These are phyloP conservation scores for Acleris literana DNA, from an alignment of 2,888 invertebrate genomes.

Conservation along the genomic window DNA sequence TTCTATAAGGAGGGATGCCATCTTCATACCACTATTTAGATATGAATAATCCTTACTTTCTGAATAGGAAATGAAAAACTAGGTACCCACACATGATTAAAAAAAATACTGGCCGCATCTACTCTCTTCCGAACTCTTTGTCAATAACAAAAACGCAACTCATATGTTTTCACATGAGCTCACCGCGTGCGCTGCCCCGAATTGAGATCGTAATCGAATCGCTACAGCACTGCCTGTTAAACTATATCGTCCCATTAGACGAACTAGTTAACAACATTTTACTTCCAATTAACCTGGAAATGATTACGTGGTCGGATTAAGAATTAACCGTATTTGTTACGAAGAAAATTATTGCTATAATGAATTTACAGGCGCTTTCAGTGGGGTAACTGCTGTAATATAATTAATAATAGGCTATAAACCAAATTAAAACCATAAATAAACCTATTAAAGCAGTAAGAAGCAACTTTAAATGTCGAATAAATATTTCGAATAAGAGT, in stretches of 20 bases:
- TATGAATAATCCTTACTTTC: too few species aligned
- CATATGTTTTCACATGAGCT: conserved; percentile 34
- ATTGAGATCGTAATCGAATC: conserved; percentile 58
- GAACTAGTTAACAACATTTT: conserved; percentile 47
- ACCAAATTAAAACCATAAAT: background rate
- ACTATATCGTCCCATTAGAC: conserved; percentile 48
- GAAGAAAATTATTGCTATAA: background rate
- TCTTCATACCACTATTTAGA: too few species aligned
- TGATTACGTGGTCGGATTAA: too few species aligned
- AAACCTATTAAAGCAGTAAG: background rate
- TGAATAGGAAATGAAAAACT: too few species aligned
- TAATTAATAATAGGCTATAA: background rate
- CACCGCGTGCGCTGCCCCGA: conserved; percentile 53
- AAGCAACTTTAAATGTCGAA: too few species aligned
- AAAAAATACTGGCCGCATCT: conserved; percentile 3
- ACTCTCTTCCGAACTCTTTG: background rate
- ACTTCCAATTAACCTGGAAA: conserved; percentile 37
- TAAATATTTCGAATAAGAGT: too few species aligned
- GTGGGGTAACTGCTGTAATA: background rate
- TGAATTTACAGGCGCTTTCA: background rate
- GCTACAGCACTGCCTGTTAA: conserved; percentile 42
- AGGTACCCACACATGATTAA: too few species aligned
- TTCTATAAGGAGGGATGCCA: too few species aligned
- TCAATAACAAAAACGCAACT: conserved; percentile 21
- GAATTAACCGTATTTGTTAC: too few species aligned